Conservation (phyloP, 2,113 vertebrate genomes). For the Mormyrus iriodes region DNA sequence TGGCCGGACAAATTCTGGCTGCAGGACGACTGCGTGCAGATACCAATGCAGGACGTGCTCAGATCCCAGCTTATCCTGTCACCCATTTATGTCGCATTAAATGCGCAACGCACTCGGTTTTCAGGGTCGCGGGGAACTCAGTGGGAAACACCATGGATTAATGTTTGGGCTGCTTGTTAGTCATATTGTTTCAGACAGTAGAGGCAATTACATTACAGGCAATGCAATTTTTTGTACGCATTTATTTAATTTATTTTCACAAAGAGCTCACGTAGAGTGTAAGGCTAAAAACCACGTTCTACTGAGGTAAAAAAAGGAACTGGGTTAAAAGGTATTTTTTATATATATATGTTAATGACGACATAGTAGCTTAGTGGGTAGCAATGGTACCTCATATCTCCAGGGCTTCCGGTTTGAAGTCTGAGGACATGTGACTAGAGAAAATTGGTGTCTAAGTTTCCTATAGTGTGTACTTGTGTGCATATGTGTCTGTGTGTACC, state of each 20-base stretch:
- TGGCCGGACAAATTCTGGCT: neutral
- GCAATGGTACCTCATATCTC: no score
- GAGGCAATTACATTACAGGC: neutral
- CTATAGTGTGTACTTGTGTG: neutral
- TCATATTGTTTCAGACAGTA: neutral
- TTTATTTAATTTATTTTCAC: neutral
- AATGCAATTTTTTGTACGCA: neutral
- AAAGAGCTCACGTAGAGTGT: neutral
- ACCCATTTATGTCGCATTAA: neutral
- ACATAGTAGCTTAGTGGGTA: no score
- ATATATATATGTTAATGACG: neutral
- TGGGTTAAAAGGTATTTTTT: neutral
- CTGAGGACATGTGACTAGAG: neutral
- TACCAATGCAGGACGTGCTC: neutral
- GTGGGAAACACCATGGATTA: neutral
- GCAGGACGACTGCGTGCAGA: neutral
- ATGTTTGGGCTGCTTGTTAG: neutral
- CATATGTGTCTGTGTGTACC: neutral
- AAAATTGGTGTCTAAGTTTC: neutral
- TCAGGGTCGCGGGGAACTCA: neutral
- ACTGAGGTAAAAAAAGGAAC: neutral
- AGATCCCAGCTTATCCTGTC: neutral
- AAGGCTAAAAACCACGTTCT: neutral
- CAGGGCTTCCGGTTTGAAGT: neutral
- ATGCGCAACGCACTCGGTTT: neutral